Evolutionary conservation across 2,797 vertebrate genomes (phyloP), one percentile per base, ranked within the genome.

Genomic region (Menidia menidia): DNA sequence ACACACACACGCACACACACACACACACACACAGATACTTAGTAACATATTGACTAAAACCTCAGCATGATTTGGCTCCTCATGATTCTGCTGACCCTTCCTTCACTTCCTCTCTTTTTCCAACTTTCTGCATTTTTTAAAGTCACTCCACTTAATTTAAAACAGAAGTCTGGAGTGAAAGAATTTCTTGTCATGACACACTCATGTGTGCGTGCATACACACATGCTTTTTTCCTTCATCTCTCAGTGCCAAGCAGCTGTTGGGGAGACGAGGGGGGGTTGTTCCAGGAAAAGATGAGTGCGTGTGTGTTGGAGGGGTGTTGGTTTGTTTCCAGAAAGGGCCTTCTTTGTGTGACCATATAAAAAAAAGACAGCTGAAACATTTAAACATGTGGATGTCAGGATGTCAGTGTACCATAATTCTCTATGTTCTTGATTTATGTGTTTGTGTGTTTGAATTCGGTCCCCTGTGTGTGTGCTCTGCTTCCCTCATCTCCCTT

Each of bases 191-290:
- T 67, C 44, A 69, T 75, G 55, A 72, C 63, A 62, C 68, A 83
- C 68, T 75, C 45, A 60, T 14, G 54, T 18, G 2, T 56, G 50
- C 55, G 6, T 69, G 16, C 47, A 65, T 43, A 64, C 35, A 68
- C 18, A 44, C 18, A 42, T 19, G 47, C 43, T 19, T 44, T 7
- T 79, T 47, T 50, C 56, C 42, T 19, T 75, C 75, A 71, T 80
- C 63, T 73, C 50, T 84, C 73, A 66, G 44, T 87, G 87, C 87
- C 90, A 87, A 79, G 85, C 92, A 93, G 91, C 92, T 93, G 92
- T 85, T 88, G 66, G 74, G 50, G 66, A 73, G 78, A 64, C 6
- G 55, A 55, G 71, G 77, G 75, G 76, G 77, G 45, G 73, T 71
- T 71, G 69, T 85, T 86, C 77, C 71, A 55, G 76, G 79, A 87